Percentiles rank a stretch among this genome's conserved stretches.
These are phyloP conservation scores for Teleopsis dalmanni DNA, from an alignment of 1,140 invertebrate species.

Conservation along the genomic window DNA sequence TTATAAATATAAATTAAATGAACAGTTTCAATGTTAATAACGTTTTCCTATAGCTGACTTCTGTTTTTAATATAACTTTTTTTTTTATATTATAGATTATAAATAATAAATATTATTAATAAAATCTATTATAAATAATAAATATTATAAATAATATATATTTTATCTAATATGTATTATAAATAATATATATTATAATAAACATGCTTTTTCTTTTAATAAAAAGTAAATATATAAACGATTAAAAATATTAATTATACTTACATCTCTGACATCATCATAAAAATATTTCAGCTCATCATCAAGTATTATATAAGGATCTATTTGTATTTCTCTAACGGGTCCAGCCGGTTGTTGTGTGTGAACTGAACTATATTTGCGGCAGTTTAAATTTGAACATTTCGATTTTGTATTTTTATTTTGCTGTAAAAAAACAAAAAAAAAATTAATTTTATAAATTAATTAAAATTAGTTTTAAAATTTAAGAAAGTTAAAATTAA, in stretches of 20 bases:
- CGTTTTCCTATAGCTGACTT: no score
- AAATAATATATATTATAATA: no score
- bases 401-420: conserved; percentile 8
- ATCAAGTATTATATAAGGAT: conserved; percentile 77
- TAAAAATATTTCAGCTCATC: conserved; percentile 77
- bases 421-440: conserved; percentile 7
- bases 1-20: no score
- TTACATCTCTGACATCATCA: conserved; percentile 73
- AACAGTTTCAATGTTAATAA: no score
- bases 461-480: not conserved
- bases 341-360: conserved; percentile 65
- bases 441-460: not conserved
- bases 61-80: no score
- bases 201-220: no score
- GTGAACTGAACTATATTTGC: conserved; percentile 54
- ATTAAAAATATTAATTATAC: no score
- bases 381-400: conserved; percentile 19
- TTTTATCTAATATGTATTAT: no score
- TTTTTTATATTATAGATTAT: no score
- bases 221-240: not conserved
- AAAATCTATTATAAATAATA: no score
- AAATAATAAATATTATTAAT: no score
- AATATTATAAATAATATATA: no score
- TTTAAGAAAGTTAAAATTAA: not conserved
- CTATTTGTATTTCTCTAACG: conserved; percentile 66